Base-by-base conservation (phyloP, 2,113 vertebrate genomes). In the Amblyornis subalaris region DNA sequence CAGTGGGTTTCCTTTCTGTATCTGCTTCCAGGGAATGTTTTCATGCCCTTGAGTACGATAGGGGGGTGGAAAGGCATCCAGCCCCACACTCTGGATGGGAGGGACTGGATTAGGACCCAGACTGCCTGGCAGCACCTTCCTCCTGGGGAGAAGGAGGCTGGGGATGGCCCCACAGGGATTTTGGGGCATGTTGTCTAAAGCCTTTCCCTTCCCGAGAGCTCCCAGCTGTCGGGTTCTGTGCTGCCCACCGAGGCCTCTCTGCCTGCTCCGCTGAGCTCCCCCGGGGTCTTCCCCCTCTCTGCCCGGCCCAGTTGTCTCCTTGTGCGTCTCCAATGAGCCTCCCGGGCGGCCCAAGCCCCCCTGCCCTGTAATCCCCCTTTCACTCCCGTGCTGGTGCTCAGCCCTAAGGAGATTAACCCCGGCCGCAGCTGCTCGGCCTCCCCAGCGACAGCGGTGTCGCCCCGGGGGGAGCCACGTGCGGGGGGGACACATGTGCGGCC, bases 351-450 rank as follows among this genome's bases (percentile, higher is more conserved):
- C 88, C 26, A 45, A 81, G 66, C 51, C 75, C 57, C 66, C 44
- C 60, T 51, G 74, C 24, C 29, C 67, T 51, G 40, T 96, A 94
- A 97, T 96, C 93, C 47, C 67, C 82, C 90, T 95, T 95, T 92
- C 78, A 58, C 85, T 91, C 24, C 44, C 35, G 3, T 47, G n/a
- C 50, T 26, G 67, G 61, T 8, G 54, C 81, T 74, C 89, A 50
- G 28, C 51, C 55, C 22, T 82, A 95, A 95, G 95, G 82, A 60
- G 95, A 85, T 93, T 93, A 94, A 78, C 87, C 78, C 54, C 9
- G 55, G 65, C 18, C 57, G 72, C 88, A 90, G 88, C 91, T 87
- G 85, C 81, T 85, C 40, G 1, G 6, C 36, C 67, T 22, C 38
- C 90, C 62, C 38, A 9, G 23, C 10, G 73, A 35, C 91, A 82